phyloP scores from a whole-genome alignment of 2,888 invertebrate species.

The Drosophila tripunctata region DNA sequence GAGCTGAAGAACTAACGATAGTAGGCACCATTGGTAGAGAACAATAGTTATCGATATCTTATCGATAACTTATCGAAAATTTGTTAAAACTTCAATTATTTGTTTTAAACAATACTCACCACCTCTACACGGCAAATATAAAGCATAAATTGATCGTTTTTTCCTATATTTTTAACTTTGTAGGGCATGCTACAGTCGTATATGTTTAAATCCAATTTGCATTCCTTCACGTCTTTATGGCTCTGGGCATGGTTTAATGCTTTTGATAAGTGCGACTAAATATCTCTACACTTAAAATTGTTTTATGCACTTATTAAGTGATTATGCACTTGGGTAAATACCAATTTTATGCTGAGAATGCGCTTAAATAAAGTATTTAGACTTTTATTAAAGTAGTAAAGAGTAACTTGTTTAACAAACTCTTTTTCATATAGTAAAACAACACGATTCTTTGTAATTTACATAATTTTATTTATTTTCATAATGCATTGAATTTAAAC shows the following conservation, averaged over 20 bases:
- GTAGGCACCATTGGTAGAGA: too few relatives aligned
- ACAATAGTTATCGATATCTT: too few relatives aligned
- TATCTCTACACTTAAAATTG: background rate
- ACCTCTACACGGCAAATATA: too few relatives aligned
- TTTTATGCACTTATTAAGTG: slow-evolving; percentile 12
- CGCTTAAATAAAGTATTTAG: background rate
- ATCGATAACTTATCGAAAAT: too few relatives aligned
- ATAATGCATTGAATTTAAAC: slow-evolving; percentile 61
- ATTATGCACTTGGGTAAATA: slow-evolving; percentile 2
- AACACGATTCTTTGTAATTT: slow-evolving; percentile 11
- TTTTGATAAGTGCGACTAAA: slow-evolving; percentile 5
- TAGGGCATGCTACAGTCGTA: slow-evolving; percentile 13
- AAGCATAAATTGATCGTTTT: too few relatives aligned
- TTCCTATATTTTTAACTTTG: background rate
- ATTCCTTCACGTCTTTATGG: slow-evolving; percentile 8
- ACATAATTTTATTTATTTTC: slow-evolving; percentile 35
- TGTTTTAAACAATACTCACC: too few relatives aligned
- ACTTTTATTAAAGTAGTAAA: background rate
- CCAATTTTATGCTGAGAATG: background rate
- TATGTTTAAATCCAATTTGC: background rate
- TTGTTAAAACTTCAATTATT: too few relatives aligned
- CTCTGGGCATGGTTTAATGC: slow-evolving; percentile 12
- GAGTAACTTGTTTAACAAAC: background rate
- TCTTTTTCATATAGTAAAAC: background rate
- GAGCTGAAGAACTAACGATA: too few relatives aligned